Evolutionary conservation across 2,113 vertebrate genomes (phyloP).

Genomic region (Ictalurus punctatus): DNA sequence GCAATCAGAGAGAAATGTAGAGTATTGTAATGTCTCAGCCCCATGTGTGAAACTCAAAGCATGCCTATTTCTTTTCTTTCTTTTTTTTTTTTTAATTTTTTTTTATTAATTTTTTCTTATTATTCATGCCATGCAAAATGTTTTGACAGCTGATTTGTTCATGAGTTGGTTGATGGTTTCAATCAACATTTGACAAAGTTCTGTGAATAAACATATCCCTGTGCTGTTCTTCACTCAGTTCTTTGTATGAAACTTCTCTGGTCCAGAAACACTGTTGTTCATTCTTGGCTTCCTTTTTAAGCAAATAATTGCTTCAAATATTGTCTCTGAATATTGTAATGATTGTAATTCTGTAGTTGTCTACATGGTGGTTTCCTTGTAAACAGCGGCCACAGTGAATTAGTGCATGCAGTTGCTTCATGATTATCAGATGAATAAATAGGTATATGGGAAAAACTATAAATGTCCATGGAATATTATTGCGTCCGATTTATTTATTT

Average conservation of each 20-base stretch:
- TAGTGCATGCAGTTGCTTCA: conserved; percentile 45
- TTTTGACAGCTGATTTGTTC: neutral
- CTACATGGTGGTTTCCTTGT: conserved; percentile 51
- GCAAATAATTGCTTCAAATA: neutral
- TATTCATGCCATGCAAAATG: neutral
- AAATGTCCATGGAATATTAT: conserved; percentile 45
- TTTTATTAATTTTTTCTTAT: too few relatives aligned
- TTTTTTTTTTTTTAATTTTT: neutral
- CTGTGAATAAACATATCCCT: neutral
- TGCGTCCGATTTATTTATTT: neutral
- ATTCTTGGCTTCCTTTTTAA: neutral
- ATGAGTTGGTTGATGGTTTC: too few relatives aligned
- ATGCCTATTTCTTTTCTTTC: neutral
- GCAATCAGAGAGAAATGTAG: neutral
- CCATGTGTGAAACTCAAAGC: neutral
- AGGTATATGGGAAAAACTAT: conserved; percentile 70
- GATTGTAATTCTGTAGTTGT: conserved; percentile 7
- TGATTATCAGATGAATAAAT: conserved; percentile 47
- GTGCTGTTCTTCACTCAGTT: neutral
- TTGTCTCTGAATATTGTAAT: conserved; percentile 24
- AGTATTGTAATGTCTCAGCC: neutral
- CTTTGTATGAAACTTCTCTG: neutral
- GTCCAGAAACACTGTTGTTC: neutral
- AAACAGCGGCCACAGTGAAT: conserved; percentile 49
- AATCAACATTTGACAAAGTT: neutral